Base-by-base conservation (phyloP, 2,113 vertebrate genomes). In the Aegithalos caudatus region DNA sequence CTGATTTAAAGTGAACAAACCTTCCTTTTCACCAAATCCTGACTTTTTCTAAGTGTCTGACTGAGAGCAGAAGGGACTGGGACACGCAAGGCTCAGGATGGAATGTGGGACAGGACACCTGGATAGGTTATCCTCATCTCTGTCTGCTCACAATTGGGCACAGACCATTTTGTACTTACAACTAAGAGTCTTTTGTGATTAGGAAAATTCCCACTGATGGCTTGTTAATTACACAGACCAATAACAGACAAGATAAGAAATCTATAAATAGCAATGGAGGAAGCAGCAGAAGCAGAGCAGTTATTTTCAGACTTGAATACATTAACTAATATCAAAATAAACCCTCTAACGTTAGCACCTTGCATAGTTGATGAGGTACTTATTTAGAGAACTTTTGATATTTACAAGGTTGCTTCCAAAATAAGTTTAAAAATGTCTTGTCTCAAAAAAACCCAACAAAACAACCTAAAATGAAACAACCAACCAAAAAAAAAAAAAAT, bases 131-230 rank as follows among this genome's bases (percentile, higher is more conserved):
- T 23, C 65, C 44, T 64, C 16, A 20, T 38, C 81, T 73, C 79
- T 92, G 38, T 22, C 60, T 42, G 44, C 69, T 83, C 86, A 90
- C 48, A 86, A n/a, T 1, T 31, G 45, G 82, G 31, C 5, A 1
- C 14, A 66, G 72, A 66, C 27, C 1, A 0, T 60, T 89, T 67
- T 81, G 42, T 88, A 79, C 86, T 95, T 81, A 86, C 40, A 81
- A 47, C 40, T 69, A 33, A 95, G 50, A 90, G 69, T 38, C 89
- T 92, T 95, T 61, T 91, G 86, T 89, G 86, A 92, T 91, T 76
- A 95, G 84, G 91, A 94, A 79, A 91, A 95, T 91, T 94, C 86
- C 90, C 88, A 80, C 62, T 58, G 94, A 90, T 62, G 88, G 48
- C 57, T 87, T 81, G 48, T 92, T 95, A 95, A 96, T 97, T 91